Evolutionary conservation across 2,888 invertebrate genomes (phyloP).

Genomic region (Conops quadrifasciatus): DNA sequence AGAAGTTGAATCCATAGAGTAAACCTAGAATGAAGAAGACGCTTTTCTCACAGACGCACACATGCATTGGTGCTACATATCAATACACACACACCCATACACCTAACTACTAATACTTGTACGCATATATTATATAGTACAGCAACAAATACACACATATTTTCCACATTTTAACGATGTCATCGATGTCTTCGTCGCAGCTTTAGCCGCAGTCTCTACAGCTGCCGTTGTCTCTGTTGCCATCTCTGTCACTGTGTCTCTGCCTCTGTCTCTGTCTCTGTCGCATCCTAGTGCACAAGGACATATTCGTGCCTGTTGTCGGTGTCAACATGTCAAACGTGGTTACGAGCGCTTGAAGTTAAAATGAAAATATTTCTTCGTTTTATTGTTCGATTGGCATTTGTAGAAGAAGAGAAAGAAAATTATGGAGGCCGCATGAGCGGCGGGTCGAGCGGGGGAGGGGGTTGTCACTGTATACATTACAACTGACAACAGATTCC

Average conservation of each 20-base stretch:
- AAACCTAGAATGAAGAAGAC: too few species aligned
- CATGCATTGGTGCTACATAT: not conserved
- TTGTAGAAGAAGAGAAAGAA: not conserved
- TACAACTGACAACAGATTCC: slow-evolving; percentile 25
- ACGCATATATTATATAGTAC: not conserved
- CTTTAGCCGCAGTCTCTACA: not conserved
- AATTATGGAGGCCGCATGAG: not conserved
- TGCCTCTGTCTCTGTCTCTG: not conserved
- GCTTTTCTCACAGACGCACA: too few species aligned
- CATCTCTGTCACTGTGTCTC: not conserved
- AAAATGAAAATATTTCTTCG: slow-evolving; percentile 19
- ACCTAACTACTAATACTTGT: not conserved
- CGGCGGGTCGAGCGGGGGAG: too few species aligned
- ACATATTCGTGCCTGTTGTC: not conserved
- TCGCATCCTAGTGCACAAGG: not conserved
- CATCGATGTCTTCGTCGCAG: not conserved
- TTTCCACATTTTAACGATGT: not conserved
- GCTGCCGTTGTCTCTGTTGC: not conserved
- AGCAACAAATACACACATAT: not conserved
- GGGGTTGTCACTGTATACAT: slow-evolving; percentile 13
- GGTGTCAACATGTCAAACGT: slow-evolving; percentile 22
- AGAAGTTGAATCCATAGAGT: too few species aligned
- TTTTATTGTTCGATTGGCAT: slow-evolving; percentile 28
- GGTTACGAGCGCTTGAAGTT: not conserved
- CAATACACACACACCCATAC: not conserved